A percentile compares a stretch with the other conserved stretches of the same genome.
Conservation (phyloP, 2,113 vertebrate species). For the Psittacula cyanocephala region DNA sequence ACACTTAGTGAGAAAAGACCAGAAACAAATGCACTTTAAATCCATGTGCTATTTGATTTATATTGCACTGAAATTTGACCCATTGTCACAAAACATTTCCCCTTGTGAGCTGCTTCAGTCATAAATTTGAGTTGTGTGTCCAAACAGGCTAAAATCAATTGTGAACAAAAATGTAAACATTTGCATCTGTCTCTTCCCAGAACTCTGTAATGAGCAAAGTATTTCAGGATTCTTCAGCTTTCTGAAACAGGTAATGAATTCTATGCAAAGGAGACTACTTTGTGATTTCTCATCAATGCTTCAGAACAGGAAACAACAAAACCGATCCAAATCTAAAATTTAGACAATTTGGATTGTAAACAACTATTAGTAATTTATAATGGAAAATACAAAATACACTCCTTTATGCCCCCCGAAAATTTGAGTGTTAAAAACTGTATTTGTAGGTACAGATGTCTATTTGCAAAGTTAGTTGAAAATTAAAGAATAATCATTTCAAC, state of each 20-base stretch:
- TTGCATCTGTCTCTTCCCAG: not conserved
- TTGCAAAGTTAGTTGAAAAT: not conserved
- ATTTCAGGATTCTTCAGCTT: not conserved
- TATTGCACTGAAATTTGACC: not conserved
- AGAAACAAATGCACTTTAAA: not conserved
- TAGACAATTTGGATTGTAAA: not conserved
- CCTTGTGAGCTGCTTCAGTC: not conserved
- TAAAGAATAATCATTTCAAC: not conserved
- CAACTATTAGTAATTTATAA: not conserved
- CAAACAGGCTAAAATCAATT: not conserved
- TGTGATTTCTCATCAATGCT: not conserved
- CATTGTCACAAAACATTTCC: not conserved
- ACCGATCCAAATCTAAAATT: not conserved
- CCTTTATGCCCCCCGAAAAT: accelerated
- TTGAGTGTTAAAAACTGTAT: not conserved
- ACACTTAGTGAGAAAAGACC: not conserved
- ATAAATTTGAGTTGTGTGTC: not conserved
- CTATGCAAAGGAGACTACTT: not conserved
- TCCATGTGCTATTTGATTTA: not conserved
- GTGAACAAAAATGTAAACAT: not conserved
- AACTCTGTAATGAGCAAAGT: not conserved
- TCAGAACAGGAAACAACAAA: not conserved
- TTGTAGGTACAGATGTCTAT: not conserved
- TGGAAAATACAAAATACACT: not conserved
- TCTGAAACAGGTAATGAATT: not conserved